phyloP scores from a whole-genome alignment of 2,888 invertebrate species.

The Acleris holmiana region DNA sequence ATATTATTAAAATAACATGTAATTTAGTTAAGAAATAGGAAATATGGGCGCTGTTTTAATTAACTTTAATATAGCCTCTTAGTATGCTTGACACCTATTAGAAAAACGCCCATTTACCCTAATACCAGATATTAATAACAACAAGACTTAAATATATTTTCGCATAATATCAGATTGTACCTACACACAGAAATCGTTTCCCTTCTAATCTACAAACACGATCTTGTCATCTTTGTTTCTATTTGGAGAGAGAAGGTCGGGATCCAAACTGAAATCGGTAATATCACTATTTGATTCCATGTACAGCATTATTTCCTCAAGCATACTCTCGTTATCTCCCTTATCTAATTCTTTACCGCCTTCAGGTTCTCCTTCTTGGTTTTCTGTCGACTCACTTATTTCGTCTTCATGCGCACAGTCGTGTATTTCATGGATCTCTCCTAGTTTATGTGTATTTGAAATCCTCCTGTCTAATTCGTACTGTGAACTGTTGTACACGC shows the following conservation, averaged over 20 bases:
- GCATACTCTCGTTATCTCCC: slow-evolving; percentile 62
- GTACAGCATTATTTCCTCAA: slow-evolving; percentile 74
- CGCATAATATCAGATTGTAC: background rate
- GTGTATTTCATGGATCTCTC: slow-evolving; percentile 6
- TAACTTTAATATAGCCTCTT: no score
- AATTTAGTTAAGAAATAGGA: no score
- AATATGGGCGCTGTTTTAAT: no score
- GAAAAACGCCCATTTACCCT: no score
- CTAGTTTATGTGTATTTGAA: slow-evolving; percentile 15
- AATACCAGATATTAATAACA: no score
- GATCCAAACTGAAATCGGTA: slow-evolving; percentile 50
- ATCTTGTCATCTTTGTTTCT: slow-evolving; percentile 64
- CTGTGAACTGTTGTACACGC: slow-evolving; percentile 65
- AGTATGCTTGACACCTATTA: no score
- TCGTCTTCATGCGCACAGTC: slow-evolving; percentile 38
- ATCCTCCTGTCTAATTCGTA: slow-evolving; percentile 55
- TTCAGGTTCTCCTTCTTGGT: slow-evolving; percentile 36
- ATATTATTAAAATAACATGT: background rate
- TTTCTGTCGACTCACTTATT: slow-evolving; percentile 21
- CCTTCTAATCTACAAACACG: slow-evolving; percentile 63
- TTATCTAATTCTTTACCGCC: slow-evolving; percentile 40
- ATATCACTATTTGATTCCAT: slow-evolving; percentile 57
- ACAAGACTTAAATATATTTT: no score
- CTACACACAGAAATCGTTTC: background rate
- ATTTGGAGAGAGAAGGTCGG: slow-evolving; percentile 63